Conservation (phyloP, 2,113 vertebrate genomes). For the Oenanthe melanoleuca region DNA sequence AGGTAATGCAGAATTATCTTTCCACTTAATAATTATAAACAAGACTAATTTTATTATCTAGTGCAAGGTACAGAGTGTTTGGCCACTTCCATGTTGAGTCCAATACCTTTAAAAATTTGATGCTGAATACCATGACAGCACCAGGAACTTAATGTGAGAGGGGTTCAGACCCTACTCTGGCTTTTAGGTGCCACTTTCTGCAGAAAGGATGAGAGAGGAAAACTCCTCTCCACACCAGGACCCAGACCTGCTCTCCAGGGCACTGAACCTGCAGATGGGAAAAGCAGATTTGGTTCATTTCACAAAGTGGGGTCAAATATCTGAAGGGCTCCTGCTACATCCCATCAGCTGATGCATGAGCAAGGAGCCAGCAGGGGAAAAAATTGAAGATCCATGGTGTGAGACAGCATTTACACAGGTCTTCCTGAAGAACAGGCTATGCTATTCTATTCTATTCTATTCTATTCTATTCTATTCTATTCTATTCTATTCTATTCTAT, state of each 20-base stretch:
- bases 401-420: background rate
- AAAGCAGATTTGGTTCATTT: background rate
- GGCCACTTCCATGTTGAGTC: background rate
- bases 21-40: background rate
- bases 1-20: background rate
- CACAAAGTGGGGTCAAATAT: background rate
- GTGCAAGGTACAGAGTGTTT: background rate
- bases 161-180: background rate
- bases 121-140: background rate
- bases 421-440: background rate
- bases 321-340: background rate
- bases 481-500: no score
- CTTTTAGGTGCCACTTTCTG: background rate
- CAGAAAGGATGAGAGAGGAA: background rate
- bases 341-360: accelerated
- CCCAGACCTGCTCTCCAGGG: background rate
- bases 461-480: no score
- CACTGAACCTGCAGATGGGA: background rate
- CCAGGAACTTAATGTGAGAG: background rate
- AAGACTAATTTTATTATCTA: background rate
- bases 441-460: background rate
- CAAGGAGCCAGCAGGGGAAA: background rate
- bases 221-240: background rate
- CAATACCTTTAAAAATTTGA: background rate
- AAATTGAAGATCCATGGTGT: background rate